phyloP scores from a whole-genome alignment of 2,797 vertebrate species.

The Enteromius afrohamiltoni region DNA sequence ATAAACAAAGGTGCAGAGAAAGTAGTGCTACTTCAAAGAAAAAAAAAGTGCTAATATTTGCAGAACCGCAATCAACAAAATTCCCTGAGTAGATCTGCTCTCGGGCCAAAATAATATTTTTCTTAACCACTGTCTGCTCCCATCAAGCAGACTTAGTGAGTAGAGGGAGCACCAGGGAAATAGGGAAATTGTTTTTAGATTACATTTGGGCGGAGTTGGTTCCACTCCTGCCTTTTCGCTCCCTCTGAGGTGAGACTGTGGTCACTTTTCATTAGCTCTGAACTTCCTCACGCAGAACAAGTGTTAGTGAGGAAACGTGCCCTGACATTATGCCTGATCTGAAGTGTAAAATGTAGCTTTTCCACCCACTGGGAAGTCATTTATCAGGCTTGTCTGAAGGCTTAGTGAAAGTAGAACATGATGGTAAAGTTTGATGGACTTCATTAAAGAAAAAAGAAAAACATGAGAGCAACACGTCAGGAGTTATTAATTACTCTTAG shows the following conservation, averaged over 20 bases:
- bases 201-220: constrained; percentile 52
- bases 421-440: constrained; percentile 48
- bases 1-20: constrained; percentile 35
- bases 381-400: constrained; percentile 47
- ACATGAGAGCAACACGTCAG: constrained; percentile 4
- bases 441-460: constrained; percentile 6
- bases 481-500: constrained; percentile 30
- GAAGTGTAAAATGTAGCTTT: constrained; percentile 48
- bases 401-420: constrained; percentile 34
- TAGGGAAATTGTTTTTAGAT: constrained; percentile 53
- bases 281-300: constrained; percentile 56
- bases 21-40: neutral
- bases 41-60: constrained; percentile 7
- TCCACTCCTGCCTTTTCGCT: constrained; percentile 42
- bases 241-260: constrained; percentile 47
- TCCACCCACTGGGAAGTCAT: constrained; percentile 47
- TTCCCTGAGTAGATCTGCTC: constrained; percentile 31
- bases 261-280: constrained; percentile 61
- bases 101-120: constrained; percentile 49
- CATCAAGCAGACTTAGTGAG: constrained; percentile 32
- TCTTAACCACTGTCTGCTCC: constrained; percentile 49
- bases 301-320: constrained; percentile 41
- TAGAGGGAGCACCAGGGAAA: constrained; percentile 39
- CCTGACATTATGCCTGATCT: constrained; percentile 46
- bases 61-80: constrained; percentile 43